Evolutionary conservation across 2,113 vertebrate species (phyloP).

Genomic region (Danionella cerebrum): DNA sequence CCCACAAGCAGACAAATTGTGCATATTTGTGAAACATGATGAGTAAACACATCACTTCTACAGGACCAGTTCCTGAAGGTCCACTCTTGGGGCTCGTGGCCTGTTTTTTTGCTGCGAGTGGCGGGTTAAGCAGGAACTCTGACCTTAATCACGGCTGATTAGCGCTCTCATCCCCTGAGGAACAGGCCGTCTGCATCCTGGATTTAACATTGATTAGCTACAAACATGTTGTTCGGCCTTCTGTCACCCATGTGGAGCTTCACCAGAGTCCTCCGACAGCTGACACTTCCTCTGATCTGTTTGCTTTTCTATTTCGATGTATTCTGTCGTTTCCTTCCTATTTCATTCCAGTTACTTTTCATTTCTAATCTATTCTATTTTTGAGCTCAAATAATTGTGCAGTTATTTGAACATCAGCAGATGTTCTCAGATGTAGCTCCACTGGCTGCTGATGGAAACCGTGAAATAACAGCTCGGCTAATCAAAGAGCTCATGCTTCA

Average conservation of each 20-base stretch:
- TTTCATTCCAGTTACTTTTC: background rate
- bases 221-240: slow-evolving; percentile 16
- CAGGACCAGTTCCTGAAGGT: too few species aligned
- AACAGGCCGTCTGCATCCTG: slow-evolving; percentile 19
- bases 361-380: background rate
- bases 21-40: too few species aligned
- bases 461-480: background rate
- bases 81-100: too few species aligned
- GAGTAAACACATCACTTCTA: too few species aligned
- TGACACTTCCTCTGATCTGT: background rate
- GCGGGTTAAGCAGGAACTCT: slow-evolving; percentile 22
- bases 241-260: background rate
- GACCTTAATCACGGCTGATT: slow-evolving; percentile 38
- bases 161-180: slow-evolving; percentile 27
- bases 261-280: background rate
- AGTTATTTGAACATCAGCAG: too few species aligned
- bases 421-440: too few species aligned
- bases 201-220: slow-evolving; percentile 31
- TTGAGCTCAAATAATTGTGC: too few species aligned
- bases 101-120: slow-evolving; percentile 38
- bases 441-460: too few species aligned
- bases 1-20: too few species aligned
- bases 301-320: too few species aligned
- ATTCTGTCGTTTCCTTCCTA: background rate
- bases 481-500: background rate